Conservation (phyloP, 2,113 vertebrate species). For the Empidonax alnorum region DNA sequence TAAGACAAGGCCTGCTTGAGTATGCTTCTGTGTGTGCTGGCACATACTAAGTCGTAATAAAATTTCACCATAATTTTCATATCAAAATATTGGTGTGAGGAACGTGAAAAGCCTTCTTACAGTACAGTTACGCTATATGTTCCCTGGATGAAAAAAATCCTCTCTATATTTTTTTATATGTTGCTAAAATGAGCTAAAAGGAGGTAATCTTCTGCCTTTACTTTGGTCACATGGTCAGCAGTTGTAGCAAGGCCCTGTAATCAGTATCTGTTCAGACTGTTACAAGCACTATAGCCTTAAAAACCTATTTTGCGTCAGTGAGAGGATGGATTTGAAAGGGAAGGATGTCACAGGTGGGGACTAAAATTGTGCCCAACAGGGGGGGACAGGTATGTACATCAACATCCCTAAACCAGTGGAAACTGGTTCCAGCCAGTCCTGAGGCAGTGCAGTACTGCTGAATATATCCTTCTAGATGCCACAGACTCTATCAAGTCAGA, state of each 20-base stretch:
- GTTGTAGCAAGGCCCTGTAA: neutral
- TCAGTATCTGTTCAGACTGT: neutral
- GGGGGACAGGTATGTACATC: accelerated
- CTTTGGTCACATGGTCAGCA: neutral
- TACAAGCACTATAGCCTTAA: neutral
- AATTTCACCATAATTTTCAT: neutral
- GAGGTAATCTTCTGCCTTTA: neutral
- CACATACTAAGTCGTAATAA: neutral
- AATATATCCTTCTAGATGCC: neutral
- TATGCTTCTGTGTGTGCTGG: neutral
- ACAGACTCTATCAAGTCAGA: neutral
- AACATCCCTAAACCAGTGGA: neutral
- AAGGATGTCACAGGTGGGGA: neutral
- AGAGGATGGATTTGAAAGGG: neutral
- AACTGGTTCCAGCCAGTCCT: neutral
- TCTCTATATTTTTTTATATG: neutral
- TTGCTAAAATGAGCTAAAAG: neutral
- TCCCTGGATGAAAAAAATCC: neutral
- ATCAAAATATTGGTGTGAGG: neutral
- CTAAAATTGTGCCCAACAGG: neutral
- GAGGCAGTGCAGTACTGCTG: neutral
- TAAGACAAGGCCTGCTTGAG: neutral
- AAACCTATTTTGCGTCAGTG: neutral
- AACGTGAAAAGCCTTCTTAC: neutral
- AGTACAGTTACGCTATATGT: neutral